These are phyloP conservation scores for Rhingia rostrata DNA, from an alignment of 2,888 invertebrate genomes.

Conservation along the genomic window DNA sequence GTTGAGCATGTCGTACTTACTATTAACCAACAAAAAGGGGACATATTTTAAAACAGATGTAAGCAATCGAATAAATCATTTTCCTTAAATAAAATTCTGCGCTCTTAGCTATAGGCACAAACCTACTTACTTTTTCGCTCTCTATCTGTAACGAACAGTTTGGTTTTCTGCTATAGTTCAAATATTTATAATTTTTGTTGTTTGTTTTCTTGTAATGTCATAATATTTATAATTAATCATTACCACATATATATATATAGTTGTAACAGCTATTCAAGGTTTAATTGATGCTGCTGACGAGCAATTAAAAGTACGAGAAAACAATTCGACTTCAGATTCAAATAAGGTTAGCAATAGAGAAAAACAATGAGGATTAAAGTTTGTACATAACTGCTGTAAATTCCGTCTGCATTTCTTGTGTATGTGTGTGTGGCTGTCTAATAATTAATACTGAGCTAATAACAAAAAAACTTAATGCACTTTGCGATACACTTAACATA, in stretches of 20 bases:
- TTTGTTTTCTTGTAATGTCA: slow-evolving; percentile 45
- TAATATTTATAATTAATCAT: slow-evolving; percentile 54
- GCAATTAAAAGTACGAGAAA: slow-evolving; percentile 83
- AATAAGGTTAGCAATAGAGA: slow-evolving; percentile 81
- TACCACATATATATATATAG: slow-evolving; percentile 76
- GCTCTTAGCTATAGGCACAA: slow-evolving; percentile 35
- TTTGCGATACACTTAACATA: slow-evolving; percentile 40
- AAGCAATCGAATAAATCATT: slow-evolving; percentile 54
- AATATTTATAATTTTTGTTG: slow-evolving; percentile 16
- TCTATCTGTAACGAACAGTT: slow-evolving; percentile 51
- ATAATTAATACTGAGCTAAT: slow-evolving; percentile 21
- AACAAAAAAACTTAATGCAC: slow-evolving; percentile 39
- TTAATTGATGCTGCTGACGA: slow-evolving; percentile 83
- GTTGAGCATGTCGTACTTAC: slow-evolving; percentile 56
- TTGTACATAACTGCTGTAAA: slow-evolving; percentile 53
- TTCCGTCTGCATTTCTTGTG: slow-evolving; percentile 34
- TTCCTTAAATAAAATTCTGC: slow-evolving; percentile 46
- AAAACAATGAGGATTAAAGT: slow-evolving; percentile 43
- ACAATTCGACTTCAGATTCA: slow-evolving; percentile 80
- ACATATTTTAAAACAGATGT: slow-evolving; percentile 78
- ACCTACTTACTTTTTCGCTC: slow-evolving; percentile 56
- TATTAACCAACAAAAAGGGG: slow-evolving; percentile 75
- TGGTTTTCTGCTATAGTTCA: slow-evolving; percentile 55
- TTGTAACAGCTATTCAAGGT: slow-evolving; percentile 84
- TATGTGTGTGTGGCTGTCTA: slow-evolving; percentile 45